These are phyloP conservation scores for Nanorana parkeri DNA, from an alignment of 2,113 vertebrate genomes.

Conservation along the genomic window DNA sequence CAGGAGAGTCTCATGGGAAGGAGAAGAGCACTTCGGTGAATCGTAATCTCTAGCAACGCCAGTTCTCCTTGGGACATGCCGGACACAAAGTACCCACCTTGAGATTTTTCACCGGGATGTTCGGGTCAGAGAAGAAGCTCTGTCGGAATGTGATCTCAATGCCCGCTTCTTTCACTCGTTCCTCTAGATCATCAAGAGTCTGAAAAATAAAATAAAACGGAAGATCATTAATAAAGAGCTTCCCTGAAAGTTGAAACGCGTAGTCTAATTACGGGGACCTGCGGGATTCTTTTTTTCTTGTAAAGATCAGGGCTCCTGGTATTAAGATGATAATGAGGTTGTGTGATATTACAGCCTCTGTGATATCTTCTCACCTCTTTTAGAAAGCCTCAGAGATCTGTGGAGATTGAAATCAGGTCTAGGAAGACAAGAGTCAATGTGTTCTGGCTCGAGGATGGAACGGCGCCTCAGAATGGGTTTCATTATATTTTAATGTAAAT, in stretches of 20 bases:
- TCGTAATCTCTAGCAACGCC: not conserved
- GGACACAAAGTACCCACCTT: slow-evolving; percentile 77
- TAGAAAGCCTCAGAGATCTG: slow-evolving; percentile 2
- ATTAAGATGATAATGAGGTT: slow-evolving; percentile 38
- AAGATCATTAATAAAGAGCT: not conserved
- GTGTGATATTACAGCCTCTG: not conserved
- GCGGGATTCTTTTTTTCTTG: not conserved
- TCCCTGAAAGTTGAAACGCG: not conserved
- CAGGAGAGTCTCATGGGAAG: slow-evolving; percentile 12
- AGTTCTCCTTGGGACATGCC: not conserved
- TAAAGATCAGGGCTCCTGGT: not conserved
- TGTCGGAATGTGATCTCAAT: slow-evolving; percentile 95
- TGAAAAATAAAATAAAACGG: slow-evolving; percentile 60
- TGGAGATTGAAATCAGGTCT: not conserved
- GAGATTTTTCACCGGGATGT: slow-evolving; percentile 92
- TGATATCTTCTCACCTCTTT: not conserved
- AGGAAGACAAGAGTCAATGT: not conserved
- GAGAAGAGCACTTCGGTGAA: not conserved
- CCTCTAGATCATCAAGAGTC: slow-evolving; percentile 93
- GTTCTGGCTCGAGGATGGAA: not conserved
- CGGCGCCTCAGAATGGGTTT: not conserved
- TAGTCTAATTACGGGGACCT: slow-evolving; percentile 10
- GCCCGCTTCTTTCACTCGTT: slow-evolving; percentile 88
- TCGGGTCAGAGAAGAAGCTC: slow-evolving; percentile 94
- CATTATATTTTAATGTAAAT: slow-evolving; percentile 20